Evolutionary conservation across 2,797 vertebrate species (phyloP), one percentile per base, ranked within the genome.

Genomic region (Acridotheres tristis): DNA sequence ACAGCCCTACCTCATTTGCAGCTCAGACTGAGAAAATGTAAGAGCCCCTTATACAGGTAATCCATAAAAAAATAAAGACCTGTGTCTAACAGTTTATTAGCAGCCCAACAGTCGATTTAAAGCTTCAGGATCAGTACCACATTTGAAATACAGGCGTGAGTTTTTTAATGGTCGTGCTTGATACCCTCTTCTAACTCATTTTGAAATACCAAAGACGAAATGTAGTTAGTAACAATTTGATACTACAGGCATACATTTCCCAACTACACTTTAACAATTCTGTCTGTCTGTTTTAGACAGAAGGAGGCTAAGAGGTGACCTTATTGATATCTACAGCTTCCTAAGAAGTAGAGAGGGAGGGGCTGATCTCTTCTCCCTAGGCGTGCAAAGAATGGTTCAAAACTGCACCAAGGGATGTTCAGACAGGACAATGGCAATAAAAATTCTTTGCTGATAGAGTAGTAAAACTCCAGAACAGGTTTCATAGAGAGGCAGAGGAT

Each of bases 401-500:
- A 78, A 5, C 34, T 68, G 7, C 10, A 11, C 1, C 11, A 61
- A 4, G 7, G 9, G 5, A 22, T 17, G 21, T 47, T 34, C 34
- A 59, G 14, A 40, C 15, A 40, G n/a, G 30, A 36, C 2, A 42
- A 54, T 7, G 17, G 26, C 7, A 55, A 42, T 13, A 1, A 63
- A 40, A 40, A 40, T 63, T 71, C 21, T 63, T 30, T 36, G 8
- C 14, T 71, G 26, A 32, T 8, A 27, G 30, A 71, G 32, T 8
- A 62, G 26, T 32, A 50, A 78, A 71, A 63, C 22, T 36, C 50
- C 15, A 21, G 4, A 71, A 36, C 9, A 55, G 8, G 26, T 12
- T 62, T 42, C 21, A 18, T 32, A 42, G 7, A 54, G 9, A 54
- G 16, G 9, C 0, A 0, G 13, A 61, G 0, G 0, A 53, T 55